phyloP scores from a whole-genome alignment of 2,888 invertebrate species.

The Saturnia pavonia region DNA sequence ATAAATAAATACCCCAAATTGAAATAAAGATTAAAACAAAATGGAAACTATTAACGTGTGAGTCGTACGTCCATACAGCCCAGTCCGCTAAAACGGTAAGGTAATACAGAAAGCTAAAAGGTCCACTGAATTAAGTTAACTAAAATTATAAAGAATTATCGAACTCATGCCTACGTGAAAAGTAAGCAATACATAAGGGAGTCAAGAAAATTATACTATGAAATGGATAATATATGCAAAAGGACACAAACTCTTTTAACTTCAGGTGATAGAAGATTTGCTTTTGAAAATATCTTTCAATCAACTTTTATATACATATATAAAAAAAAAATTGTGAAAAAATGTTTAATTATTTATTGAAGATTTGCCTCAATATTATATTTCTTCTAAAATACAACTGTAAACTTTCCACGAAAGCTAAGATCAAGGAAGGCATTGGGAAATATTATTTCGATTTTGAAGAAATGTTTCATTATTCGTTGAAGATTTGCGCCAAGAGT shows the following conservation, averaged over 20 bases:
- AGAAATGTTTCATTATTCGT: not conserved
- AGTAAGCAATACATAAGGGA: not conserved
- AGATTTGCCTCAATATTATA: not conserved
- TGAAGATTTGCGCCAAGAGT: not conserved
- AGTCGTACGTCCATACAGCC: slow-evolving; percentile 71
- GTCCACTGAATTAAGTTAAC: slow-evolving; percentile 52
- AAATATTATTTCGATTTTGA: not conserved
- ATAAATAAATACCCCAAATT: slow-evolving; percentile 9
- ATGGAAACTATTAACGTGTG: slow-evolving; percentile 39
- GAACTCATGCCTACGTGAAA: not conserved
- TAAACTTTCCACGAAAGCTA: not conserved
- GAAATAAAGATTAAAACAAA: slow-evolving; percentile 5
- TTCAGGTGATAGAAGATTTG: not conserved
- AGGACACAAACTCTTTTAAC: not conserved
- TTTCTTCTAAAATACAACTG: not conserved
- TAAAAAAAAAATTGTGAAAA: no score
- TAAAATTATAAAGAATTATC: not conserved
- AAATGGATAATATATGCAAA: not conserved
- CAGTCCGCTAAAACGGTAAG: slow-evolving; percentile 74
- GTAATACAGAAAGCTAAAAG: slow-evolving; percentile 59
- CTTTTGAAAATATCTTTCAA: not conserved
- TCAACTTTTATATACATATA: not conserved
- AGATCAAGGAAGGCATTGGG: not conserved
- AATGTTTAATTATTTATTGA: not conserved
- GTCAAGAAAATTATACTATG: not conserved